phyloP scores from a whole-genome alignment of 1,140 invertebrate genomes.

The Carposina sasakii region DNA sequence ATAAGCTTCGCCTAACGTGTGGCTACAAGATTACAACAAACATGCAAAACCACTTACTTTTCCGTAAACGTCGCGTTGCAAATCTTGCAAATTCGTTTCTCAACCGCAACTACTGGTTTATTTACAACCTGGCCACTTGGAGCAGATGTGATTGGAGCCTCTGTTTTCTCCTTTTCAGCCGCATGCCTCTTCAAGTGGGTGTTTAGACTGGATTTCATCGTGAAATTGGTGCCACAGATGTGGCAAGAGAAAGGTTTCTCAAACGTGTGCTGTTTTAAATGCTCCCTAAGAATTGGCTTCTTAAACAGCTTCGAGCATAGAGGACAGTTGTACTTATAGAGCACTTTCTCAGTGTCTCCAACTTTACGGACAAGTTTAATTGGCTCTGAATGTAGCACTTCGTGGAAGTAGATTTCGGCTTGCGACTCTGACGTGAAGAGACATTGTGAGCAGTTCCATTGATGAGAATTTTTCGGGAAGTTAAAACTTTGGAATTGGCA shows the following conservation, averaged over 20 bases:
- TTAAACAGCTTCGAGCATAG: conserved; percentile 80
- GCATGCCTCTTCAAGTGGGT: conserved; percentile 73
- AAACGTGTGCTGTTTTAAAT: conserved; percentile 82
- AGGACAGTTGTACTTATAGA: conserved; percentile 76
- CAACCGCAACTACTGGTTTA: too few species aligned
- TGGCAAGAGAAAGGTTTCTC: conserved; percentile 83
- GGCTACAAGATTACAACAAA: too few species aligned
- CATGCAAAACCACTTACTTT: too few species aligned
- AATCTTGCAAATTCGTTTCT: too few species aligned
- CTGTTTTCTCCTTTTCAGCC: too few species aligned
- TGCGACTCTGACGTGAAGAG: conserved; percentile 61
- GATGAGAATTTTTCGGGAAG: conserved; percentile 19
- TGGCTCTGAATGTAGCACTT: conserved; percentile 73
- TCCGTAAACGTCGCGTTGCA: too few species aligned
- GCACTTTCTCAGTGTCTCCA: conserved; percentile 40
- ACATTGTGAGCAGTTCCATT: conserved; percentile 66
- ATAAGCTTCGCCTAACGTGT: too few species aligned
- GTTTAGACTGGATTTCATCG: conserved; percentile 74
- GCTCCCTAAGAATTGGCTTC: conserved; percentile 79
- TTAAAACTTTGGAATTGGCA: conserved; percentile 73
- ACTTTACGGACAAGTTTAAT: conserved; percentile 37
- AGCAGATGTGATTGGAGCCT: too few species aligned
- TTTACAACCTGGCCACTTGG: too few species aligned
- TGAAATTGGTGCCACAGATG: conserved; percentile 77
- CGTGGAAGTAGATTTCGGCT: conserved; percentile 79